Evolutionary conservation across 2,888 invertebrate species (phyloP), one percentile per base, ranked within the genome.

Genomic region (Melanostoma scalare): DNA sequence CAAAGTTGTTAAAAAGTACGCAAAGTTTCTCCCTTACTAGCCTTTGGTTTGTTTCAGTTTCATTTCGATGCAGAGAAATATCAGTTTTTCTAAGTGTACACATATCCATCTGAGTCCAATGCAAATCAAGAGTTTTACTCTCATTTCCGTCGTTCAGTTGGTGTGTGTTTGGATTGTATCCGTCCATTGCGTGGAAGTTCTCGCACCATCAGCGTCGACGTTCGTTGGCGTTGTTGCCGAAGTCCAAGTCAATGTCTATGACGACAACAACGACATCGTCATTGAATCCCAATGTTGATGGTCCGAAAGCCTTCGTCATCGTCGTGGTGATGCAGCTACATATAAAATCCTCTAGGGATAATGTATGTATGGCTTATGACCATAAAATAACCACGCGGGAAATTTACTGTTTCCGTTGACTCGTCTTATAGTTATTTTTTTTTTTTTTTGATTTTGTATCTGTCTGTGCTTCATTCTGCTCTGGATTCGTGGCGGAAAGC

Each of bases 351-450:
- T 84, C 74, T 31, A 50, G 79, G 84, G 84, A 84, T 84, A 84
- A 79, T 84, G 50, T 84, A 84, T 84, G 75, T 69, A 75, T 60
- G 55, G 84, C 84, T 79, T 84, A 84, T 84, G 79, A 79, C 79
- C 79, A 84, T 84, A 84, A 84, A 84, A 84, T 79, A 84, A 75
- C 84, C 79, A 79, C 79, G 78, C 79, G 79, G 79, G 71, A 84
- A 74, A 84, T 84, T 84, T 84, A 84, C 84, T 84, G 84, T 84
- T 84, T 84, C 79, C 84, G 84, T 84, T 71, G 68, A 60, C 60
- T 71, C 65, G 52, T 76, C 20, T 63, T 71, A 38, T 3, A 20
- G 35, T 44, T 4, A 50, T 50, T 55, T 61, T 58, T 65, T 30
- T 61, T 74, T 33, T 44, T 9, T 31, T 36, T 30, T 4, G 6